Conservation (phyloP, 2,113 vertebrate genomes). For the Prionailurus bengalensis region DNA sequence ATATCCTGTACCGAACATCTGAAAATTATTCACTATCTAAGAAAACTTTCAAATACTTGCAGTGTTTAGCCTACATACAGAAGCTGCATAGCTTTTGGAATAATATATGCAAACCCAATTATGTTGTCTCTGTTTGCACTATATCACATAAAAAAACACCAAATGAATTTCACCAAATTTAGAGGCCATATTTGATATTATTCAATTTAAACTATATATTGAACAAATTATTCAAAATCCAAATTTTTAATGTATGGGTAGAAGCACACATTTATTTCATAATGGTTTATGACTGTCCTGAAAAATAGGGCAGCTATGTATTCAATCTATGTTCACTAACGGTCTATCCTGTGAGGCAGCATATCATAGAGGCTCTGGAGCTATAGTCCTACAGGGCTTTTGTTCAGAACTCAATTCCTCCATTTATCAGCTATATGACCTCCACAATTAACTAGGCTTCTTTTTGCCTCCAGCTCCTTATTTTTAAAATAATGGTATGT, state of each 20-base stretch:
- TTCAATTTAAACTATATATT: not conserved
- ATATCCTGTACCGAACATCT: slow-evolving; percentile 11
- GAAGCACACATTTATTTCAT: not conserved
- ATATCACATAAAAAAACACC: not conserved
- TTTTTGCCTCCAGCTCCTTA: not conserved
- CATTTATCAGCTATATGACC: not conserved
- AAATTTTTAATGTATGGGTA: not conserved
- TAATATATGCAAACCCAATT: not conserved
- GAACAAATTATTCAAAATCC: not conserved
- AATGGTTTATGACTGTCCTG: not conserved
- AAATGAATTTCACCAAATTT: not conserved
- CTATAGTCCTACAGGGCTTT: not conserved
- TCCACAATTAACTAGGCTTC: not conserved
- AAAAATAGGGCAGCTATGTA: not conserved
- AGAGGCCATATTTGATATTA: not conserved
- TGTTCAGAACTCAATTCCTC: not conserved
- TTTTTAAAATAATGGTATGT: not conserved
- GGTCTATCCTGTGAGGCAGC: accelerated
- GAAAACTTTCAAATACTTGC: slow-evolving; percentile 12
- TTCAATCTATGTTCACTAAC: not conserved
- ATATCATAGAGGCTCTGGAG: not conserved
- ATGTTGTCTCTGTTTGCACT: not conserved
- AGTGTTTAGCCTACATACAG: not conserved
- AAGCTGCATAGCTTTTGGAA: not conserved
- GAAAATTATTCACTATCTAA: not conserved